Conservation (phyloP, 2,797 vertebrate genomes). For the Hydrocynus forskahlii region DNA sequence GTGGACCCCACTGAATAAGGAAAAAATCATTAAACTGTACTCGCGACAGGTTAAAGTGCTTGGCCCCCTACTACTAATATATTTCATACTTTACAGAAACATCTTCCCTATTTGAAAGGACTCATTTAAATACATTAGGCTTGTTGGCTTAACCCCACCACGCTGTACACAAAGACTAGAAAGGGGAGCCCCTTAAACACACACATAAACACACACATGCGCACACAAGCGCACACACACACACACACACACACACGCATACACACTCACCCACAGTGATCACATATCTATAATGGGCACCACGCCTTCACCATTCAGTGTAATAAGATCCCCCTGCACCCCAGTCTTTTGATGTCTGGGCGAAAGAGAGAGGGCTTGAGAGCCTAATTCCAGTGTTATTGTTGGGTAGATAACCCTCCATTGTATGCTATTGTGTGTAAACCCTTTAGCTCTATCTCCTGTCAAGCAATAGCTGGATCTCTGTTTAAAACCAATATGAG, state of each 20-base stretch:
- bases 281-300: slow-evolving; percentile 44
- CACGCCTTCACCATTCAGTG: slow-evolving; percentile 41
- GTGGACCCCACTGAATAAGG: neutral
- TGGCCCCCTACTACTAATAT: neutral
- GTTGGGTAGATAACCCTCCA: slow-evolving; percentile 27
- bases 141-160: neutral
- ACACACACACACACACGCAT: neutral
- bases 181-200: slow-evolving; percentile 12
- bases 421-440: slow-evolving; percentile 29
- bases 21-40: neutral
- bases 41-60: neutral
- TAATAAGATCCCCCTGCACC: slow-evolving; percentile 23
- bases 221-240: neutral
- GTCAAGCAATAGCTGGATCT: slow-evolving; percentile 17
- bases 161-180: slow-evolving; percentile 24
- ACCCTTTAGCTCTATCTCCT: slow-evolving; percentile 22
- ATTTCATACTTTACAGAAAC: neutral
- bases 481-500: slow-evolving; percentile 13
- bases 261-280: slow-evolving; percentile 21
- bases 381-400: slow-evolving; percentile 39
- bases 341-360: slow-evolving; percentile 46
- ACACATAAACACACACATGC: neutral
- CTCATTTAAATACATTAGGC: slow-evolving; percentile 21
- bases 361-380: slow-evolving; percentile 15
- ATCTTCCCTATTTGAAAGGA: neutral